These are phyloP conservation scores for Nephrotoma appendiculata DNA, from an alignment of 2,888 invertebrate genomes.

Conservation along the genomic window DNA sequence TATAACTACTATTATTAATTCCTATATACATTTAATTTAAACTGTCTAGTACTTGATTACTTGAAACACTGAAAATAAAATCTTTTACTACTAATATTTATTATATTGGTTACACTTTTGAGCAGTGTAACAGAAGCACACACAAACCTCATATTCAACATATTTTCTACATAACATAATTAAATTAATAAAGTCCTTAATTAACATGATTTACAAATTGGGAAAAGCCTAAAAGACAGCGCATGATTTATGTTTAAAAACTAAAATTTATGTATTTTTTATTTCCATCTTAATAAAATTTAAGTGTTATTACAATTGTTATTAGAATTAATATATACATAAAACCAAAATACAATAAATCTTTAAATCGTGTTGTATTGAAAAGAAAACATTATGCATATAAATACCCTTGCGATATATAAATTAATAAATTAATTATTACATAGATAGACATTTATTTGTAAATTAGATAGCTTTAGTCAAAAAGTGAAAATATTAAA, in stretches of 20 bases:
- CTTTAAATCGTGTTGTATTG: background rate
- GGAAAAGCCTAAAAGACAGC: background rate
- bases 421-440: background rate
- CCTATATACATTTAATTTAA: background rate
- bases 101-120: background rate
- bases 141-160: background rate
- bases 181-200: background rate
- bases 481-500: background rate
- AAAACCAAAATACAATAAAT: background rate
- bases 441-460: background rate
- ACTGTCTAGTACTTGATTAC: background rate
- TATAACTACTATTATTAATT: background rate
- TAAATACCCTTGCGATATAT: background rate
- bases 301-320: background rate
- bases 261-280: background rate
- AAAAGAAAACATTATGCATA: background rate
- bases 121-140: background rate
- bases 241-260: background rate
- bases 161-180: background rate
- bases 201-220: background rate
- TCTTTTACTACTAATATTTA: background rate
- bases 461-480: background rate
- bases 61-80: background rate
- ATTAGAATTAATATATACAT: background rate
- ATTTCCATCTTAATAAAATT: background rate